phyloP scores from a whole-genome alignment of 1,140 invertebrate species.

The Pseudomyrmex pallidus region DNA sequence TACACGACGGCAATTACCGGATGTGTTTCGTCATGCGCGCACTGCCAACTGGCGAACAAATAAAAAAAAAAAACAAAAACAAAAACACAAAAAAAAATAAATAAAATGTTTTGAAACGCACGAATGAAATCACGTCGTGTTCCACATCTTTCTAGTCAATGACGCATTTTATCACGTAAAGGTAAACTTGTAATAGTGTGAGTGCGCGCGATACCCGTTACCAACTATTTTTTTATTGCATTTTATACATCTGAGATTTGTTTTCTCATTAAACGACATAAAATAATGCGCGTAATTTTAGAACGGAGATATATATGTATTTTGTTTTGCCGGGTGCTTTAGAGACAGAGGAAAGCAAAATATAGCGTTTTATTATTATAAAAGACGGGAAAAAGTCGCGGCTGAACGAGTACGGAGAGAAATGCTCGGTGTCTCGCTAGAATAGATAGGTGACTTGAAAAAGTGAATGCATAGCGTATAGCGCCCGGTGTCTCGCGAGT shows the following conservation, averaged over 20 bases:
- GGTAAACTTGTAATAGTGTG: not conserved
- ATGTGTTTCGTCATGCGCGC: slow-evolving; percentile 16
- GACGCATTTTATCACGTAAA: slow-evolving; percentile 18
- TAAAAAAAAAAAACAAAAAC: no score
- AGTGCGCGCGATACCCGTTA: slow-evolving; percentile 48
- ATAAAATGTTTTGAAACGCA: slow-evolving; percentile 50
- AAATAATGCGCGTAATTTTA: no score
- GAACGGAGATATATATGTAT: no score
- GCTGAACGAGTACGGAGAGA: not conserved
- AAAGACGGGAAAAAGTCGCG: no score
- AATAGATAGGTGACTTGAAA: slow-evolving; percentile 29
- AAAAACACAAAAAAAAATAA: slow-evolving; percentile 16
- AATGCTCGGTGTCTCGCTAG: not conserved
- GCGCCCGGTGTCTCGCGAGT: not conserved
- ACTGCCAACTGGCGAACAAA: not conserved
- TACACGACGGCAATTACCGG: not conserved
- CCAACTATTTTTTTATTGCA: slow-evolving; percentile 53
- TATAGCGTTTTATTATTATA: no score
- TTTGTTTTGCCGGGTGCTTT: not conserved
- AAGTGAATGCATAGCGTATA: slow-evolving; percentile 51
- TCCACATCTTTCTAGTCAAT: slow-evolving; percentile 36
- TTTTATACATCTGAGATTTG: not conserved
- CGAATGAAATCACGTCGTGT: slow-evolving; percentile 28
- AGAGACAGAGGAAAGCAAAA: not conserved
- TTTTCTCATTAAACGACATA: not conserved